Evolutionary conservation across 2,888 invertebrate genomes (phyloP).

Genomic region (Hirtodrosophila alboralis): DNA sequence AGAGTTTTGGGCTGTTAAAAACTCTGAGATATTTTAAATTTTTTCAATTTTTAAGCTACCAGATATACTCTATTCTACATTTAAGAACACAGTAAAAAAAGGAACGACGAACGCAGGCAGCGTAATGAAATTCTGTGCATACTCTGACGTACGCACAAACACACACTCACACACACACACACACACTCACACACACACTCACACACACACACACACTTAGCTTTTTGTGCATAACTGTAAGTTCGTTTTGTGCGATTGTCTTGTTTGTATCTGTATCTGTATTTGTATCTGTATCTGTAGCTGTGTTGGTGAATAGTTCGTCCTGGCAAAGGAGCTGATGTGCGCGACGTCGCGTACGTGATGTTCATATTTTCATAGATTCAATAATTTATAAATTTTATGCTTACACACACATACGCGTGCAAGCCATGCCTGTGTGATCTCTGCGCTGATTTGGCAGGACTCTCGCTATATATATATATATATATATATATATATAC

Average conservation of each 20-base stretch:
- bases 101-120: slow-evolving; percentile 39
- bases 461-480: slow-evolving; percentile 14
- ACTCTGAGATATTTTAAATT: too few relatives aligned
- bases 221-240: slow-evolving; percentile 58
- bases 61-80: too few relatives aligned
- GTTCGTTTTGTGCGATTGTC: slow-evolving; percentile 67
- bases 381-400: slow-evolving; percentile 79
- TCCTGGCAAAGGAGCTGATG: slow-evolving; percentile 25
- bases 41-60: too few relatives aligned
- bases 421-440: slow-evolving; percentile 37
- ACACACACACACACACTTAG: slow-evolving; percentile 4
- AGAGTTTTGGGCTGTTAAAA: too few relatives aligned
- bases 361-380: slow-evolving; percentile 78
- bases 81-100: too few relatives aligned
- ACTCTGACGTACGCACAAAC: slow-evolving; percentile 54
- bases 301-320: slow-evolving; percentile 51
- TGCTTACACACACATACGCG: slow-evolving; percentile 42
- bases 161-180: slow-evolving; percentile 15
- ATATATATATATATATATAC: slow-evolving; percentile 15
- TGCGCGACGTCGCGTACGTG: slow-evolving; percentile 62
- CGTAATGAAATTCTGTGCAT: slow-evolving; percentile 78
- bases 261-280: slow-evolving; percentile 28
- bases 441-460: slow-evolving; percentile 70
- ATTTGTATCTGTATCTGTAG: slow-evolving; percentile 19
- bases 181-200: neutral